Conservation (phyloP, 2,113 vertebrate genomes). For the Centropus bengalensis region DNA sequence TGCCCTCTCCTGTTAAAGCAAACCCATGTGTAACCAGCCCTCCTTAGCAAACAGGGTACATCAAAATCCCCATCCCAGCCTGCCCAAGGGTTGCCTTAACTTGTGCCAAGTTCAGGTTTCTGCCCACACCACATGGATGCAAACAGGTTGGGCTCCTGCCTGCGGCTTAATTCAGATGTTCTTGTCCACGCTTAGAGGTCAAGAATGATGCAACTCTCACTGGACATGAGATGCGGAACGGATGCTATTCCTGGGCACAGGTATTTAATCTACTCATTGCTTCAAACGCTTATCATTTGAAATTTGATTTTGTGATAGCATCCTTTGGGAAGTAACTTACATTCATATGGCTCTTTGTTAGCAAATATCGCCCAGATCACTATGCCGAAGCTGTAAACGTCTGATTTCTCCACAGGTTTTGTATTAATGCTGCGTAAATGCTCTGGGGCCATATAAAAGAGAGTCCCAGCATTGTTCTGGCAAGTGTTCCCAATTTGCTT, state of each 20-base stretch:
- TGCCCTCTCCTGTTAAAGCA: not conserved
- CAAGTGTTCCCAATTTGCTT: slow-evolving; percentile 30
- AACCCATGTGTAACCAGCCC: not conserved
- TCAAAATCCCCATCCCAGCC: not conserved
- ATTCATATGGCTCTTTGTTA: slow-evolving; percentile 87
- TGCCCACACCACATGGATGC: not conserved
- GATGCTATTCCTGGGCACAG: not conserved
- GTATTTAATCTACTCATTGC: not conserved
- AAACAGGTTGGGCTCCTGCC: not conserved
- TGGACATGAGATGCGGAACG: not conserved
- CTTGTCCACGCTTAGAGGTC: not conserved
- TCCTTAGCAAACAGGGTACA: not conserved
- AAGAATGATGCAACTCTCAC: not conserved
- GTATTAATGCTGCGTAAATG: slow-evolving; percentile 83
- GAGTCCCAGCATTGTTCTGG: slow-evolving; percentile 83
- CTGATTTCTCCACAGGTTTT: slow-evolving; percentile 88
- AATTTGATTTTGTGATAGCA: not conserved
- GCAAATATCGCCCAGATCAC: slow-evolving; percentile 93
- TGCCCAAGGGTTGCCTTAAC: not conserved
- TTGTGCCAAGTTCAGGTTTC: not conserved
- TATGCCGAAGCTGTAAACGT: slow-evolving; percentile 94
- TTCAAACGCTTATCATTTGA: not conserved
- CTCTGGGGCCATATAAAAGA: slow-evolving; percentile 96
- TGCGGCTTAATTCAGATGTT: not conserved
- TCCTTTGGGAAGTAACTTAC: slow-evolving; percentile 74